These are phyloP conservation scores for Noctua pronuba DNA, from an alignment of 2,888 invertebrate genomes.

Conservation along the genomic window DNA sequence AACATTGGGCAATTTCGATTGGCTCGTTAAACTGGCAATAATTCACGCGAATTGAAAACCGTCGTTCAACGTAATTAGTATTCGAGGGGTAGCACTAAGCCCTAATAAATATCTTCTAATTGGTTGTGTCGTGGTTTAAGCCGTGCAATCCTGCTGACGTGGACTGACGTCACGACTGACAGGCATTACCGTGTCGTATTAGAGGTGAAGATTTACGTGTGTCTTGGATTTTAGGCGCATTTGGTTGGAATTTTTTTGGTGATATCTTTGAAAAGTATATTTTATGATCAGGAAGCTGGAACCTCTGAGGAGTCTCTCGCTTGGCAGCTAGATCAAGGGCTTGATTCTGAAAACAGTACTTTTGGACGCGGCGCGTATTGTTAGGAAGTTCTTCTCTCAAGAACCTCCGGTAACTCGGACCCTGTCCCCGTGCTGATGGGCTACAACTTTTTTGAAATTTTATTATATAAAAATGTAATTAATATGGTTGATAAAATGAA, in stretches of 20 bases:
- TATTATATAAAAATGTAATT: no score
- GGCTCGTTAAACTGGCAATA: slow-evolving; percentile 51
- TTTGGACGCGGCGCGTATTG: background rate
- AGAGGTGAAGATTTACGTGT: slow-evolving; percentile 48
- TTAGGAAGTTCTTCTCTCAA: background rate
- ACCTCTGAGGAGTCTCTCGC: background rate
- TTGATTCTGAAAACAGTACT: background rate
- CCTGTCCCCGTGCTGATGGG: background rate
- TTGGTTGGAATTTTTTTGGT: background rate
- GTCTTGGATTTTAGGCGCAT: background rate
- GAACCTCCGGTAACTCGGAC: background rate
- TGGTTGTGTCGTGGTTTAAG: slow-evolving; percentile 77
- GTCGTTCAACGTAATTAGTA: slow-evolving; percentile 63
- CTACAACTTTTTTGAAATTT: background rate
- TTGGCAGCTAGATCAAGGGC: background rate
- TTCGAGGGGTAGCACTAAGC: slow-evolving; percentile 68
- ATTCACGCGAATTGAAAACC: slow-evolving; percentile 58
- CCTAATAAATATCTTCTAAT: slow-evolving; percentile 83
- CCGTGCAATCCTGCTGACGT: slow-evolving; percentile 70
- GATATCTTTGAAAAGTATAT: no score
- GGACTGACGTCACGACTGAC: slow-evolving; percentile 61
- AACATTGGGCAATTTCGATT: slow-evolving; percentile 28
- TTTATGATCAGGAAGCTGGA: background rate
- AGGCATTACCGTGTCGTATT: slow-evolving; percentile 53
- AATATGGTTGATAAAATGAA: no score